phyloP scores from a whole-genome alignment of 2,113 vertebrate species.

The Columba livia region DNA sequence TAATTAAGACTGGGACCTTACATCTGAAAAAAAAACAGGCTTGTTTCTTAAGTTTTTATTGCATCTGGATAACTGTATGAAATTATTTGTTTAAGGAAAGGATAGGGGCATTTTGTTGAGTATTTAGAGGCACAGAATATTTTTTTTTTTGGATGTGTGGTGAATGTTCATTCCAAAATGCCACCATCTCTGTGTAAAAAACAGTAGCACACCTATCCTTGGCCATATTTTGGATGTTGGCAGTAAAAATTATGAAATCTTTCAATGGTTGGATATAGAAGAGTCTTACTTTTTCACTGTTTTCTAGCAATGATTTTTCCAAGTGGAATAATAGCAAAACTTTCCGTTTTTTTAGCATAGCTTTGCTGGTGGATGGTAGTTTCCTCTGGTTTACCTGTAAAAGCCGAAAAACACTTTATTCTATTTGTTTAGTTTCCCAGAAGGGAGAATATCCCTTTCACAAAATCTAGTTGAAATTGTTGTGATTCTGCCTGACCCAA shows the following conservation, averaged over 20 bases:
- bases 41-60: slow-evolving; percentile 47
- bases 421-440: background rate
- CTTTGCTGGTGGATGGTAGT: background rate
- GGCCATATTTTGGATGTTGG: background rate
- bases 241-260: background rate
- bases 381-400: background rate
- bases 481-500: background rate
- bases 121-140: background rate
- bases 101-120: background rate
- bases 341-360: background rate
- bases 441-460: background rate
- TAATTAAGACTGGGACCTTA: background rate
- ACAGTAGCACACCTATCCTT: background rate
- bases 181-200: background rate
- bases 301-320: background rate
- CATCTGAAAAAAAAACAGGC: background rate
- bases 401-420: background rate
- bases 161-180: background rate
- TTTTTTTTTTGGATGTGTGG: background rate
- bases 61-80: background rate
- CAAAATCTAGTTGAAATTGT: background rate
- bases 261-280: background rate
- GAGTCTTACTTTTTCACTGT: background rate
- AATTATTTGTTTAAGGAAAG: background rate
- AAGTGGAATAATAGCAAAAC: background rate